These are phyloP conservation scores for Dicyrtoma fusca DNA, from an alignment of 2,888 invertebrate species.

Conservation along the genomic window DNA sequence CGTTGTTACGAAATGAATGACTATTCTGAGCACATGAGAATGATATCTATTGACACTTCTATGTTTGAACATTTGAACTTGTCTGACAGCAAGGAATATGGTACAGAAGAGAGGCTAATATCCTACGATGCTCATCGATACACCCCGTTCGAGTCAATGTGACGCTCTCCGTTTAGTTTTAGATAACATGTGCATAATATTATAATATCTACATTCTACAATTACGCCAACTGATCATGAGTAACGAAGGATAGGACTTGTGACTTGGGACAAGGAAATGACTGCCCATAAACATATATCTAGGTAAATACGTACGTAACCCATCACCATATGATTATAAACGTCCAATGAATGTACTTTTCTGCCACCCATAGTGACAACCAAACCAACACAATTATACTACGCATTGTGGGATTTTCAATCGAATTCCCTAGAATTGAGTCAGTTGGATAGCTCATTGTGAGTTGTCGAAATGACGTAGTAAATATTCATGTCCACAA, in stretches of 20 bases:
- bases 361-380: too few species aligned
- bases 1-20: constrained; percentile 21
- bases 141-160: constrained; percentile 1
- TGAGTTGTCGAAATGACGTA: too few species aligned
- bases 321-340: neutral
- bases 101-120: too few species aligned
- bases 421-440: constrained; percentile 7
- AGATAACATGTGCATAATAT: constrained; percentile 3
- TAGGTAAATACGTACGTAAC: too few species aligned
- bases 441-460: neutral
- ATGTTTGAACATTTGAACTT: constrained; percentile 9
- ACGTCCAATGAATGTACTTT: too few species aligned
- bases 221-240: neutral
- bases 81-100: constrained; percentile 19
- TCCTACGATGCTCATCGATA: too few species aligned
- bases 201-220: neutral
- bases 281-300: too few species aligned
- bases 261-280: too few species aligned
- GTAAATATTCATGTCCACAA: neutral
- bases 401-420: constrained; percentile 1
- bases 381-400: neutral
- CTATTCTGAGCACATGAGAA: constrained; percentile 16
- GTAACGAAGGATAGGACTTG: too few species aligned
- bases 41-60: constrained; percentile 26
- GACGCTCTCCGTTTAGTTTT: neutral